Conservation (phyloP, 2,797 vertebrate genomes). For the Pipistrellus nathusii region DNA sequence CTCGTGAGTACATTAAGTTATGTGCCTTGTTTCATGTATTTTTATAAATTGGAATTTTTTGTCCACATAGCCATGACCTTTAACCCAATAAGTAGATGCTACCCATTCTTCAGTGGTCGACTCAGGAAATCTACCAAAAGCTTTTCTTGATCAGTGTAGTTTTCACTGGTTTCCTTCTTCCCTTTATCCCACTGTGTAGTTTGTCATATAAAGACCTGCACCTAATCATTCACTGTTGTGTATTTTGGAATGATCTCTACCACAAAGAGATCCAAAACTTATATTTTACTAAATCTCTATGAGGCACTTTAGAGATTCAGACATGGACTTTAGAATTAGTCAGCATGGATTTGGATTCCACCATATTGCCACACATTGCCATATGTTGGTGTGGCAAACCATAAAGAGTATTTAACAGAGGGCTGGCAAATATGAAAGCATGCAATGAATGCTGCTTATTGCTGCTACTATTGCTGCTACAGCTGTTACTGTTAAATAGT, state of each 20-base stretch:
- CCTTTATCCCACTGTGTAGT: not conserved
- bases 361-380: not conserved
- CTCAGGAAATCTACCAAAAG: not conserved
- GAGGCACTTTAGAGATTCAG: not conserved
- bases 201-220: not conserved
- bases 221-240: not conserved
- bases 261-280: not conserved
- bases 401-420: not conserved
- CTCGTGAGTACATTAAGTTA: not conserved
- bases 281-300: not conserved
- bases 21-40: not conserved
- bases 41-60: slow-evolving; percentile 38
- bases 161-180: not conserved
- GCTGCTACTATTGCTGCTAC: not conserved
- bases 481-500: not conserved
- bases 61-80: not conserved
- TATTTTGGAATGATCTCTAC: not conserved
- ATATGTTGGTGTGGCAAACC: not conserved
- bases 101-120: not conserved
- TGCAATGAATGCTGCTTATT: not conserved
- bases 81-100: not conserved
- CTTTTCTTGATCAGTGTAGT: not conserved
- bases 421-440: not conserved
- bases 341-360: not conserved
- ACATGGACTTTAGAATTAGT: not conserved